Evolutionary conservation across 2,113 vertebrate species (phyloP), one percentile per base, ranked within the genome.

Genomic region (Pavo muticus): DNA sequence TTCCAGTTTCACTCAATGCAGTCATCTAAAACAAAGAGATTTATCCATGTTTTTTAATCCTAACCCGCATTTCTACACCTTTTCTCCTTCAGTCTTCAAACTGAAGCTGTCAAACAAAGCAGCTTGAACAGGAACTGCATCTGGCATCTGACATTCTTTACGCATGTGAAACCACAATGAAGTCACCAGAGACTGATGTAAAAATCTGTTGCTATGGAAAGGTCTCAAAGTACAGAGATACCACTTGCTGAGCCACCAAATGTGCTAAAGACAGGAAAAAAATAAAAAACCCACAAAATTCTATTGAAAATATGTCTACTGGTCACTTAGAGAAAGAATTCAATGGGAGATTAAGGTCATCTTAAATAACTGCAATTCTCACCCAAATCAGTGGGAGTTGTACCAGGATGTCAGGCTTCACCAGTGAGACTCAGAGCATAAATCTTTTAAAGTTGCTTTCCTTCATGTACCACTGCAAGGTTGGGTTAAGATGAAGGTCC

Each of bases 141-240:
- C 29, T 77, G 47, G n/a, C 2, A 1, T 24, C 5, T 32, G 14
- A 17, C 1, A 27, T 59, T 70, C 69, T 71, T 70, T 32, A 84
- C 0, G 0, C 16, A 42, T 2, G 6, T 39, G 47, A 95, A 96
- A 91, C 95, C 96, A 86, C 93, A 83, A 7, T 83, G 92, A 96
- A 77, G 95, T 96, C 96, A 95, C 71, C 63, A 23, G 88, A 27
- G 54, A 14, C 67, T 86, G 71, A 21, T 2, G 20, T 57, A 65
- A 87, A 78, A 83, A 61, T 44, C 78, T 65, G 64, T 72, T 92
- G 67, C 71, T 76, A 10, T 18, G 67, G 87, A 72, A 92, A 94
- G 20, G 25, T 32, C 45, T 14, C 81, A 74, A 81, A 30, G 32
- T 47, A 54, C 63, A 91, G 11, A 84, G 39, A 73, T 14, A 64